phyloP scores from a whole-genome alignment of 2,113 vertebrate genomes.

The Thamnaconus septentrionalis region DNA sequence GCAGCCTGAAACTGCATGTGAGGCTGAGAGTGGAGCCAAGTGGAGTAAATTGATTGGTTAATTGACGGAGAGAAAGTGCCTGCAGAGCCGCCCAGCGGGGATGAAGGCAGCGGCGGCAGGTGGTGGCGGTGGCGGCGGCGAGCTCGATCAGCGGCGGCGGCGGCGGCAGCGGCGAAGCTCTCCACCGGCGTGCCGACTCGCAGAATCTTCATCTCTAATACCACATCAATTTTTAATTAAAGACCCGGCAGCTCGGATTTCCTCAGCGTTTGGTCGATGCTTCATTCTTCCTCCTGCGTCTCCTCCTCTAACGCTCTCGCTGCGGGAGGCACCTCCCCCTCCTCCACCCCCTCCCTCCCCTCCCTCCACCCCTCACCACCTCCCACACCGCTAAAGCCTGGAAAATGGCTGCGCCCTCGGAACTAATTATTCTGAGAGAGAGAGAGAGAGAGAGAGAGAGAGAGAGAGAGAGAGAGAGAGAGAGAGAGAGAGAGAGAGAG shows the following conservation, averaged over 20 bases:
- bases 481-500: constrained; percentile 48
- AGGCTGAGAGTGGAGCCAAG: background rate
- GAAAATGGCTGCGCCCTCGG: constrained; percentile 67
- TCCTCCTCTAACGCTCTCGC: constrained; percentile 65
- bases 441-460: constrained; percentile 52
- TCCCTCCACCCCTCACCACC: constrained; percentile 66
- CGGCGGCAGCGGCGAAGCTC: constrained; percentile 25
- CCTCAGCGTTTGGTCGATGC: constrained; percentile 60
- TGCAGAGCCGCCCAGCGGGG: constrained; percentile 20
- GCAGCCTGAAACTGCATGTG: background rate
- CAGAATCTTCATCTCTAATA: constrained; percentile 74
- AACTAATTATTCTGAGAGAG: constrained; percentile 74
- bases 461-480: constrained; percentile 51
- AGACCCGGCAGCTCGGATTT: constrained; percentile 66
- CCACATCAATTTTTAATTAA: constrained; percentile 80
- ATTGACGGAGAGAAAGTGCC: constrained; percentile 19
- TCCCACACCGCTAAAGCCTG: constrained; percentile 76
- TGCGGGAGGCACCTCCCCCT: constrained; percentile 61
- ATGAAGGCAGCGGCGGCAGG: no score
- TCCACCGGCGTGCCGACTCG: constrained; percentile 58
- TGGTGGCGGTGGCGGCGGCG: no score
- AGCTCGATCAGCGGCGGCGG: no score
- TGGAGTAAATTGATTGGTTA: constrained; percentile 21
- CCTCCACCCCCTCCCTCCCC: constrained; percentile 28
- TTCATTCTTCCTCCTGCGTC: constrained; percentile 32